Conservation (phyloP, 2,113 vertebrate species). For the Corythornis cristatus region DNA sequence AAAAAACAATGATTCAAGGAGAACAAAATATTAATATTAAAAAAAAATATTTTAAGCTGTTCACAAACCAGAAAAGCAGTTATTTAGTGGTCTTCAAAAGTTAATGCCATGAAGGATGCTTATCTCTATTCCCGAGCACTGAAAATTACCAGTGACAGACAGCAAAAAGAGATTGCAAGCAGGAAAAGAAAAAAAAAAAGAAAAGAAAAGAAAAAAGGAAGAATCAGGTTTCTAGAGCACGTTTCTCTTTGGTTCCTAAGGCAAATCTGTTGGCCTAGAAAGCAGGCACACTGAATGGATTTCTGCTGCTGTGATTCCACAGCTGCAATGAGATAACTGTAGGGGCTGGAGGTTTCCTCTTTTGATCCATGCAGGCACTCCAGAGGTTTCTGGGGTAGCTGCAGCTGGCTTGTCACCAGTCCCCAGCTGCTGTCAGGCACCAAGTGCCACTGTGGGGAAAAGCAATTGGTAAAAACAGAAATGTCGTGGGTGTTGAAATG, state of each 20-base stretch:
- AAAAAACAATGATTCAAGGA: slow-evolving; percentile 11
- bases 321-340: slow-evolving; percentile 69
- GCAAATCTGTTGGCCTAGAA: slow-evolving; percentile 50
- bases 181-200: background rate
- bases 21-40: background rate
- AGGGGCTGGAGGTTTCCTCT: slow-evolving; percentile 45
- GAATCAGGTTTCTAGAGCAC: background rate
- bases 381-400: slow-evolving; percentile 40
- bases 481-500: background rate
- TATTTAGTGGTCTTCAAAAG: slow-evolving; percentile 28
- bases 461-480: slow-evolving; percentile 52
- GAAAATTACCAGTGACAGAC: background rate
- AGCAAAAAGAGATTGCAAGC: background rate
- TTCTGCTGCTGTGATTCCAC: slow-evolving; percentile 55
- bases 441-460: slow-evolving; percentile 4
- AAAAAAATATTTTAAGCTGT: background rate
- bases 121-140: background rate
- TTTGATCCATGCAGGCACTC: slow-evolving; percentile 21
- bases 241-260: slow-evolving; percentile 47
- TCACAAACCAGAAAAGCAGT: slow-evolving; percentile 33
- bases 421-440: slow-evolving; percentile 69
- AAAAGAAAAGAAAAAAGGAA: background rate
- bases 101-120: background rate
- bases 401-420: slow-evolving; percentile 69
- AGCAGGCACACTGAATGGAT: slow-evolving; percentile 23